Evolutionary conservation across 1,140 invertebrate species (phyloP).

Genomic region (Bombus haemorrhoidalis): DNA sequence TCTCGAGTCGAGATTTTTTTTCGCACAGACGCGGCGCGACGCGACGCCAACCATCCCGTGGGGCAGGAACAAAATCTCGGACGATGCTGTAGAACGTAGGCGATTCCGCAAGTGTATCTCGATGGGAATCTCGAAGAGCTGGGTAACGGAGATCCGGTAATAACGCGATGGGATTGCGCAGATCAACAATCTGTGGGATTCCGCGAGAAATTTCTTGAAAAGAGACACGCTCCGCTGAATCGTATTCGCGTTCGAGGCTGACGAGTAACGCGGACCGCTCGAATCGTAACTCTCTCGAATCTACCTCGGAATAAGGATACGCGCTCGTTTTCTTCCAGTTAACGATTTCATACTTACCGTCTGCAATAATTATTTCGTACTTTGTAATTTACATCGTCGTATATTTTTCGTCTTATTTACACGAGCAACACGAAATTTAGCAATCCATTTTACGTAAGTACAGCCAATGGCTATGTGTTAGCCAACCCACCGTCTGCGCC

Average conservation of each 20-base stretch:
- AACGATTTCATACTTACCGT: not conserved
- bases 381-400: too few species aligned
- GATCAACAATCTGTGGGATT: slow-evolving; percentile 18
- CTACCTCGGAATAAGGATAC: too few species aligned
- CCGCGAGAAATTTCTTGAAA: slow-evolving; percentile 21
- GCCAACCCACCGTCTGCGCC: not conserved
- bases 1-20: not conserved
- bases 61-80: slow-evolving; percentile 44
- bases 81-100: slow-evolving; percentile 9
- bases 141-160: slow-evolving; percentile 29
- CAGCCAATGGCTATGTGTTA: not conserved
- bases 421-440: not conserved
- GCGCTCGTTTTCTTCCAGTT: not conserved
- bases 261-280: not conserved
- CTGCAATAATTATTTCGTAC: not conserved
- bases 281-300: not conserved
- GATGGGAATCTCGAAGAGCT: slow-evolving; percentile 21
- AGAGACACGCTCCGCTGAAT: not conserved
- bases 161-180: slow-evolving; percentile 34
- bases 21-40: not conserved
- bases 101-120: slow-evolving; percentile 16
- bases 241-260: not conserved
- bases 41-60: slow-evolving; percentile 3
- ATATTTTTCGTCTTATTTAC: not conserved
- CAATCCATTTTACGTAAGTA: not conserved